Base-by-base conservation (phyloP, 2,797 vertebrate species). In the Artibeus lituratus region DNA sequence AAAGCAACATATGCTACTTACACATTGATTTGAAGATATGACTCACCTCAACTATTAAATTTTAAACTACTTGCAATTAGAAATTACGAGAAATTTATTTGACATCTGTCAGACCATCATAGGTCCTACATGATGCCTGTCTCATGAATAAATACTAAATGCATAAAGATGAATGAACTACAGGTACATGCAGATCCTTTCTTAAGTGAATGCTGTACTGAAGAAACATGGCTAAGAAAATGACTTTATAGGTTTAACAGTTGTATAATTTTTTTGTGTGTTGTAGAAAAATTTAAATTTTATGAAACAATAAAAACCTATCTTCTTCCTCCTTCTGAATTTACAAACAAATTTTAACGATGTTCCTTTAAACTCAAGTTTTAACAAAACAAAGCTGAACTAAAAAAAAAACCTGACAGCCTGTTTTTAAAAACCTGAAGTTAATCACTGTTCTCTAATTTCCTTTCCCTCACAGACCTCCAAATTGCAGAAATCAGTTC, bases 361-460 rank as follows among this genome's bases (percentile, higher is more conserved):
- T 92, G 92, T 96, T 77, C 80, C 87, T 88, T 88, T 84, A 85
- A 90, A 81, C 37, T 42, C 55, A 84, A 78, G 91, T 19, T 90
- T 93, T 92, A 59, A 62, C n/a, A 22, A 1, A 10, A 87, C 92
- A 77, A 82, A 73, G 83, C 29, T 67, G 65, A 84, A 87, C 24
- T 51, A 57, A 59, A 57, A 24, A 57, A 57, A 26, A 59, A 26
- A 67, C 6, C 32, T 32, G 51, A 82, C 39, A 84, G 44, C 55
- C 90, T 96, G 94, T 94, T 96, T 94, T 86, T 83, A 73, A 65
- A 94, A 94, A 87, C 37, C 96, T 95, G 7, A 65, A 95, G 59
- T 92, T 90, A 77, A 95, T 93, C 82, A 53, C 74, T 70, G 37
- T 93, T 94, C 90, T 96, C 96, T 76, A 65, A 84, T 95, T 96